A percentile compares a stretch with the other conserved stretches of the same genome.
Evolutionary conservation across 1,140 invertebrate species (phyloP).

Genomic region (Melanaphis sacchari): DNA sequence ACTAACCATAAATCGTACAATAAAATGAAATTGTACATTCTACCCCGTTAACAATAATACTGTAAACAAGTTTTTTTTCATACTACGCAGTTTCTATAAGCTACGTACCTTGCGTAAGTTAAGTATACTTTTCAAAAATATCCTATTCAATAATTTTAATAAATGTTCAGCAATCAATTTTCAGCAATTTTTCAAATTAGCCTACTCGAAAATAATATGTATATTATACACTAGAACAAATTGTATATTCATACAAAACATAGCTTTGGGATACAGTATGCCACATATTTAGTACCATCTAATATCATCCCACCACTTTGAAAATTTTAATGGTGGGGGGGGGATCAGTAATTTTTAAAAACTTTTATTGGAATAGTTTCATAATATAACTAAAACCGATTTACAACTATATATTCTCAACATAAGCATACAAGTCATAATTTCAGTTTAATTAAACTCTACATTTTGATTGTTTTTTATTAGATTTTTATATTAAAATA

Average conservation of each 20-base stretch:
- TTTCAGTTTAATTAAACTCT: not conserved
- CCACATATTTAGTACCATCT: too few relatives aligned
- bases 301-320: not conserved
- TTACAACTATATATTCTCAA: not conserved
- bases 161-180: not conserved
- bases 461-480: not conserved
- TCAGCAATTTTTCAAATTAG: not conserved
- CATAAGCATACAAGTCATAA: not conserved
- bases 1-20: not conserved
- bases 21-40: not conserved
- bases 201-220: not conserved
- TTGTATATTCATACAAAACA: not conserved
- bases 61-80: not conserved
- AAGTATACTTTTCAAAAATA: not conserved
- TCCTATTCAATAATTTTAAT: not conserved
- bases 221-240: not conserved
- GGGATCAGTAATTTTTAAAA: not conserved
- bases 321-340: not conserved
- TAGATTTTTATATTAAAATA: too few relatives aligned
- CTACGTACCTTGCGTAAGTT: not conserved
- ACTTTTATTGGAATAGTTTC: not conserved
- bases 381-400: not conserved
- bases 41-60: not conserved
- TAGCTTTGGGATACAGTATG: not conserved
- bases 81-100: not conserved